Conservation (phyloP, 2,888 invertebrate genomes). For the Eurois occulta region DNA sequence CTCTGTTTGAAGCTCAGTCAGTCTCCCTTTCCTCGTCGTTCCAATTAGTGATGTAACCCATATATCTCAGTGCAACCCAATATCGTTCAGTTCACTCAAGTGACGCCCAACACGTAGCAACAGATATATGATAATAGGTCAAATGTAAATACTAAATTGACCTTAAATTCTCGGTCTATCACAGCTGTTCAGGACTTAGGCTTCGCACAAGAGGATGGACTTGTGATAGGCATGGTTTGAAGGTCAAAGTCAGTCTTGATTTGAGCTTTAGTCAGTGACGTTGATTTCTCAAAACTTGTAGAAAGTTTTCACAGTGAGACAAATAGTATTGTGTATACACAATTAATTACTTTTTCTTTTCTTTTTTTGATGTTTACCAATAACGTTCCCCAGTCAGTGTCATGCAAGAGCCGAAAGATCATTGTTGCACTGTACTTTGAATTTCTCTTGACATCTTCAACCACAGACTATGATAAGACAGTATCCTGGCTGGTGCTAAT, state of each 20-base stretch:
- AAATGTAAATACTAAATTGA: background rate
- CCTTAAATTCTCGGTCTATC: background rate
- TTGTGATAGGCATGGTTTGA: background rate
- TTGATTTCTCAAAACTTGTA: background rate
- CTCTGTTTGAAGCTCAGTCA: background rate
- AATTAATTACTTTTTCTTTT: too few relatives aligned
- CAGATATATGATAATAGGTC: background rate
- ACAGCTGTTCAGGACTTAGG: background rate
- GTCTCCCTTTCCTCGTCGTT: background rate
- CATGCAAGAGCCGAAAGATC: background rate
- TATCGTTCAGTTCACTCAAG: background rate
- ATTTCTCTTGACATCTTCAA: background rate
- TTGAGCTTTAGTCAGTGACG: background rate
- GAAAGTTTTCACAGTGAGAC: background rate
- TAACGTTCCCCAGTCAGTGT: background rate
- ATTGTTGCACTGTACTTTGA: background rate
- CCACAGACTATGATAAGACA: background rate
- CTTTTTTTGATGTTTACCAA: background rate
- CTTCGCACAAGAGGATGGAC: too few relatives aligned
- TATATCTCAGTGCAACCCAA: slow-evolving; percentile 3
- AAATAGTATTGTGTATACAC: too few relatives aligned
- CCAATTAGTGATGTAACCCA: slow-evolving; percentile 24
- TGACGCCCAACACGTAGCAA: background rate
- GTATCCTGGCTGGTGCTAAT: background rate
- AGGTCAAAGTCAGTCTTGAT: background rate